phyloP scores from a whole-genome alignment of 2,888 invertebrate species.

The Ichneumoninae sp. region DNA sequence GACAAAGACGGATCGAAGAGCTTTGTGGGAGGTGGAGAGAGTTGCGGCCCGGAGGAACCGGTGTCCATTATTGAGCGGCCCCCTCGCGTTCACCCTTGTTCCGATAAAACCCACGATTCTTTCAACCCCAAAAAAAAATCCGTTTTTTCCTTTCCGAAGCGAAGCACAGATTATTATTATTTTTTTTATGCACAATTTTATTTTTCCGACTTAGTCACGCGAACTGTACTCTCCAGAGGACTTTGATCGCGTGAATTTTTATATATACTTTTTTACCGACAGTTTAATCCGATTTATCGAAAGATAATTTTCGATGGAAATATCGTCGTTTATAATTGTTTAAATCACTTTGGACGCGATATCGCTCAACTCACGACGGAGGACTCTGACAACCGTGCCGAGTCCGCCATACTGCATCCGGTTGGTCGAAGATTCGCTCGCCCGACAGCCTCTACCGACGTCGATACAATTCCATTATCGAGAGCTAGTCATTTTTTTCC shows the following conservation, averaged over 20 bases:
- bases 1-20: slow-evolving; percentile 15
- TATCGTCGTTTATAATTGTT: slow-evolving; percentile 9
- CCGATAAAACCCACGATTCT: slow-evolving; percentile 11
- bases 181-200: slow-evolving; percentile 16
- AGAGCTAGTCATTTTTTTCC: slow-evolving; percentile 5
- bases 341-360: slow-evolving; percentile 15
- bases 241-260: not conserved
- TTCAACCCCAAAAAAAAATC: not conserved
- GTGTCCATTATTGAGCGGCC: slow-evolving; percentile 63
- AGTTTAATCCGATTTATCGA: not conserved
- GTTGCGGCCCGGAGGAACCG: slow-evolving; percentile 54
- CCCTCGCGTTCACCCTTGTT: slow-evolving; percentile 47
- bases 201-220: slow-evolving; percentile 18
- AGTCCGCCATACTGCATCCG: slow-evolving; percentile 81
- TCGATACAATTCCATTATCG: slow-evolving; percentile 5
- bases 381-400: slow-evolving; percentile 76
- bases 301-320: not conserved
- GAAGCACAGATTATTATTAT: not conserved
- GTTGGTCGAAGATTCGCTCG: slow-evolving; percentile 64
- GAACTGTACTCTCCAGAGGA: slow-evolving; percentile 4
- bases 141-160: slow-evolving; percentile 1
- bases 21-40: slow-evolving; percentile 51
- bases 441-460: slow-evolving; percentile 11
- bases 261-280: not conserved
- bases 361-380: slow-evolving; percentile 8